Conservation (phyloP, 2,797 vertebrate species). For the Lithobates sylvaticus region DNA sequence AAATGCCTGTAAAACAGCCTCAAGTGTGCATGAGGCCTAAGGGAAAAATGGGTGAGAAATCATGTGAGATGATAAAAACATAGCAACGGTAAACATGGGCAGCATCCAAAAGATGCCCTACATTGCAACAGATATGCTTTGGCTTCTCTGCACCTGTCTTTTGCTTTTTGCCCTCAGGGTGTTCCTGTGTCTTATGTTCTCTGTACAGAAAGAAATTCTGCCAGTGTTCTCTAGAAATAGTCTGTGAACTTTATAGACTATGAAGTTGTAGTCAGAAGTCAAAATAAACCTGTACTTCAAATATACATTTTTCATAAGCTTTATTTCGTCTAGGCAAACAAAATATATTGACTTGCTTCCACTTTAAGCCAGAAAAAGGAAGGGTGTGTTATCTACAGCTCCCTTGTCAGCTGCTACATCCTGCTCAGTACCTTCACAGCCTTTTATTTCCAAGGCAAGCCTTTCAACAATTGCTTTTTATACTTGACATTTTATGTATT, state of each 20-base stretch:
- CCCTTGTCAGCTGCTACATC: slow-evolving; percentile 32
- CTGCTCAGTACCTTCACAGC: slow-evolving; percentile 32
- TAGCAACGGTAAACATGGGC: not conserved
- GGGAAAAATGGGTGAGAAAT: not conserved
- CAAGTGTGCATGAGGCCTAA: too few species aligned
- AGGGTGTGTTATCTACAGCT: slow-evolving; percentile 29
- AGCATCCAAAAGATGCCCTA: slow-evolving; percentile 10
- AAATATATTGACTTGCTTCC: slow-evolving; percentile 36
- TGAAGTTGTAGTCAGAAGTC: slow-evolving; percentile 18
- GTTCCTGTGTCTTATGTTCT: slow-evolving; percentile 32
- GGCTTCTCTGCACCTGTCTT: slow-evolving; percentile 13
- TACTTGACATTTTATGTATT: slow-evolving; percentile 41
- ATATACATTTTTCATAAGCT: slow-evolving; percentile 23
- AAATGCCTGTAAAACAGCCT: too few species aligned
- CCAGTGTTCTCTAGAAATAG: slow-evolving; percentile 25
- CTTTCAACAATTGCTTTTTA: slow-evolving; percentile 52
- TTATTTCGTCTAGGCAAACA: slow-evolving; percentile 46
- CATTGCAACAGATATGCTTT: slow-evolving; percentile 4
- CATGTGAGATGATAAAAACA: not conserved
- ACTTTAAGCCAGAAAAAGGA: slow-evolving; percentile 41
- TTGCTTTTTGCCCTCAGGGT: slow-evolving; percentile 6
- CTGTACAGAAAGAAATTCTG: slow-evolving; percentile 22
- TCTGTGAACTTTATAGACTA: not conserved
- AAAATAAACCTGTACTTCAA: slow-evolving; percentile 28
- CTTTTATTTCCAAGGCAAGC: slow-evolving; percentile 40